Percentiles rank a stretch among this genome's conserved stretches.
These are phyloP conservation scores for Pyrrhia umbra DNA, from an alignment of 2,888 invertebrate genomes.

Conservation along the genomic window DNA sequence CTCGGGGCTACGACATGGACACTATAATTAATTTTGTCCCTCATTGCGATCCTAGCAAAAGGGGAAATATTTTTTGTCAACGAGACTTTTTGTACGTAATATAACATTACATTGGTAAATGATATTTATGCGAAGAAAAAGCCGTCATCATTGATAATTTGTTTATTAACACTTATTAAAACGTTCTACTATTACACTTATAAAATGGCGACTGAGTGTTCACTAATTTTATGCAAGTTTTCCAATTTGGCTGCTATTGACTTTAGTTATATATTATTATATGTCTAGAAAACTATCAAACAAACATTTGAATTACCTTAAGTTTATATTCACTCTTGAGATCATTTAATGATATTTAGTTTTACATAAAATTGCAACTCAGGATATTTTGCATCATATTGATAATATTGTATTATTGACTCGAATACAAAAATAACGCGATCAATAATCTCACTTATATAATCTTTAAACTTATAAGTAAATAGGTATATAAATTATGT, in stretches of 20 bases:
- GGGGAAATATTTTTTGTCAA: too few species aligned
- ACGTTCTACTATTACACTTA: slow-evolving; percentile 84
- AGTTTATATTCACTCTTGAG: slow-evolving; percentile 71
- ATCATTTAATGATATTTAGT: slow-evolving; percentile 73
- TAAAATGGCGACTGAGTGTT: slow-evolving; percentile 81
- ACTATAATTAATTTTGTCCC: too few species aligned
- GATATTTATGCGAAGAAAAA: slow-evolving; percentile 17
- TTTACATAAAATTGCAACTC: slow-evolving; percentile 57
- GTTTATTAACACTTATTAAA: slow-evolving; percentile 88
- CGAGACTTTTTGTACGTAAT: too few species aligned
- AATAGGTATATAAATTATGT: slow-evolving; percentile 62
- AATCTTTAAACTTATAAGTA: slow-evolving; percentile 75
- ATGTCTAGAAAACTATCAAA: slow-evolving; percentile 65
- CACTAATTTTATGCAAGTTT: slow-evolving; percentile 67
- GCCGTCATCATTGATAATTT: slow-evolving; percentile 68
- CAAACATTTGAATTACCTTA: slow-evolving; percentile 64
- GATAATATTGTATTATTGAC: slow-evolving; percentile 53
- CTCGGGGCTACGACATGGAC: too few species aligned
- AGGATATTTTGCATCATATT: slow-evolving; percentile 53
- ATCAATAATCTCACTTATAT: slow-evolving; percentile 85
- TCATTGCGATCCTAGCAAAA: too few species aligned
- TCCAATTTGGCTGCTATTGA: slow-evolving; percentile 73
- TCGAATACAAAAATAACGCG: slow-evolving; percentile 85
- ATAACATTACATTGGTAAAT: background rate
- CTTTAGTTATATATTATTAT: slow-evolving; percentile 57